These are phyloP conservation scores for Loris lydekkerianus DNA, from an alignment of 2,797 vertebrate species.

Conservation along the genomic window DNA sequence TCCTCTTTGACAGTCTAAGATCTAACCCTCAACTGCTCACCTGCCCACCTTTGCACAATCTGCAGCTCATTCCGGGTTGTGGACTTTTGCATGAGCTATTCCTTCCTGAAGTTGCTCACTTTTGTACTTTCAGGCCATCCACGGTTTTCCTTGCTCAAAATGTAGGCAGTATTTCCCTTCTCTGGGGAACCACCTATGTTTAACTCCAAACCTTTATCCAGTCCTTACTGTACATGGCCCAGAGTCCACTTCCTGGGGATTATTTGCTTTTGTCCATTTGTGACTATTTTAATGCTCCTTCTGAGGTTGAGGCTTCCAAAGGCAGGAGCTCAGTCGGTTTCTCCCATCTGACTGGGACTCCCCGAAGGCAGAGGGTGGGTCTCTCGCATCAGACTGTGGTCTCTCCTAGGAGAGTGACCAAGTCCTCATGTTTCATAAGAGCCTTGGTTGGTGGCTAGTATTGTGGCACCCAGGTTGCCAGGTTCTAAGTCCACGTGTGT, in stretches of 20 bases:
- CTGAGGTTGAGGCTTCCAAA: not conserved
- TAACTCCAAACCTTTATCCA: not conserved
- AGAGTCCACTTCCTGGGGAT: not conserved
- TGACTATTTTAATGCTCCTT: not conserved
- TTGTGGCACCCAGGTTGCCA: not conserved
- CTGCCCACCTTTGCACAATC: rapidly evolving
- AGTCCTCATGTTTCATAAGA: rapidly evolving
- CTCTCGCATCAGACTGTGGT: not conserved
- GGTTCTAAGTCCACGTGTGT: not conserved
- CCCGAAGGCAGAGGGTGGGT: not conserved
- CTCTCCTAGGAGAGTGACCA: not conserved
- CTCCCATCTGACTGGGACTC: too few relatives aligned
- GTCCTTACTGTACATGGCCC: too few relatives aligned
- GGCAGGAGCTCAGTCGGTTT: not conserved
- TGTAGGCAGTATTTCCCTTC: not conserved
- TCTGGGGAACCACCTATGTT: not conserved
- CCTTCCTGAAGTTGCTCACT: not conserved
- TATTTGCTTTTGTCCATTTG: not conserved
- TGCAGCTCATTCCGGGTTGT: not conserved
- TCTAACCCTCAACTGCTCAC: not conserved
- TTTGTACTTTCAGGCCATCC: rapidly evolving
- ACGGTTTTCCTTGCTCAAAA: not conserved
- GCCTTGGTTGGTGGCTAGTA: not conserved
- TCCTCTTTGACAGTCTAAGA: not conserved
- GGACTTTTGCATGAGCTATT: rapidly evolving